Evolutionary conservation across 1,140 invertebrate species (phyloP), one percentile per base, ranked within the genome.

Genomic region (Meteorus sp.): DNA sequence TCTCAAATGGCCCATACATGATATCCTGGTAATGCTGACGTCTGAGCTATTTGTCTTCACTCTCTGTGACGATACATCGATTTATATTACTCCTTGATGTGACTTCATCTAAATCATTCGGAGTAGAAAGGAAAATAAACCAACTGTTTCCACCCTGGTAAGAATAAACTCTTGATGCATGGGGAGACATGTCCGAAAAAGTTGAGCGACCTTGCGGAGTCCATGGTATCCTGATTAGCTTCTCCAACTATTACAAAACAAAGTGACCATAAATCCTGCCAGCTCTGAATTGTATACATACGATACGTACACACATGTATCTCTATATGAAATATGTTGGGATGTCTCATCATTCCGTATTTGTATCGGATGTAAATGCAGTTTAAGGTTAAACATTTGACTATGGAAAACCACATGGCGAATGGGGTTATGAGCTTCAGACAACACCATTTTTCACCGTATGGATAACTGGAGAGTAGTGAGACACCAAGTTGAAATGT

Each of bases 1-100:
- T 29, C 45, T 5, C 20, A 51, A 20, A 27, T 31, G 27, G 2
- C 19, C 19, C 27, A 8, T 35, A 2, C 37, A 67, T 74, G 59
- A 31, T 68, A 37, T 25, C 71, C 72, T 74, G 67, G 37, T 74
- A 69, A 37, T 55, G 52, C 70, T 72, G 71, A 74, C 70, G 63
- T 63, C 66, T 62, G 45, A 62, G 55, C 66, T 69, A 71, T 72
- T 74, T 72, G 70, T 74, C 69, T 74, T 72, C 48, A 44, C 59
- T 65, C 61, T 56, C 60, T 31, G 58, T 52, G 56, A 60, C 48
- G 44, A 56, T 47, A 61, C 43, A 54, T 35, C 41, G 50, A 58
- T 70, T 70, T 66, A 70, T 55, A 58, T n/a, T n/a, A n/a, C 55
- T 39, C n/a, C 35, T 23, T 23, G 41, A 56, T 59, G 66, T 63